Conservation (phyloP, 2,888 invertebrate species). For the Cinara cedri region DNA sequence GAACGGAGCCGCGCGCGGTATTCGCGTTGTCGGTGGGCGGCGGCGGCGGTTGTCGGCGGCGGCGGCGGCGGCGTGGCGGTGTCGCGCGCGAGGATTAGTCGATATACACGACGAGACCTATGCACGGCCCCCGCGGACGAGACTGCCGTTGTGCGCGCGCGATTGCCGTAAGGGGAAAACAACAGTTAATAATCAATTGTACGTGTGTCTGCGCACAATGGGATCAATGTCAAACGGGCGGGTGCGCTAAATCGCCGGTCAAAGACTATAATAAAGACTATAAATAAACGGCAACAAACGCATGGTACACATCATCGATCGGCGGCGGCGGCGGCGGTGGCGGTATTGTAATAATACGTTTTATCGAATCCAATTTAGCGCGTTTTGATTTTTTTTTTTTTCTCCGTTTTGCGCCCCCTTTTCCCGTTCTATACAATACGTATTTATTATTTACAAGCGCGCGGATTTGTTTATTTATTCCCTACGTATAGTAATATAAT, state of each 20-base stretch:
- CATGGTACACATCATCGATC: conserved; percentile 44
- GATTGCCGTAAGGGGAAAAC: conserved; percentile 53
- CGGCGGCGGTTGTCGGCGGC: conserved; percentile 1
- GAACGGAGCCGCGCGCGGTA: too few relatives aligned
- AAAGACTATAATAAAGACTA: conserved; percentile 46
- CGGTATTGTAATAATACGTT: conserved; percentile 51
- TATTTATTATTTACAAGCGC: background rate
- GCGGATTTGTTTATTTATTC: conserved; percentile 37
- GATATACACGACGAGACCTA: conserved; percentile 11
- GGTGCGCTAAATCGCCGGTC: conserved; percentile 56
- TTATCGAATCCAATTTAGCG: conserved; percentile 52
- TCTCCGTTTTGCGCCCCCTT: background rate
- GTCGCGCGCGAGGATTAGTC: background rate
- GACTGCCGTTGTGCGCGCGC: background rate
- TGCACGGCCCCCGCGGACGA: too few relatives aligned
- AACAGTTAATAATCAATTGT: conserved; percentile 57
- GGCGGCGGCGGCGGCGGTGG: conserved; percentile 34
- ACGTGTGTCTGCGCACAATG: conserved; percentile 50
- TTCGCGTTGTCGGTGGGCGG: background rate
- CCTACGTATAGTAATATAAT: too few relatives aligned
- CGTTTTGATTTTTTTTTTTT: conserved; percentile 45
- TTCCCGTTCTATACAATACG: too few relatives aligned
- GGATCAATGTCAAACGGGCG: conserved; percentile 57
- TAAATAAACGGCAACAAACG: conserved; percentile 53
- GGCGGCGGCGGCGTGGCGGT: background rate